Evolutionary conservation across 2,113 vertebrate genomes (phyloP).

Genomic region (Colius striatus): DNA sequence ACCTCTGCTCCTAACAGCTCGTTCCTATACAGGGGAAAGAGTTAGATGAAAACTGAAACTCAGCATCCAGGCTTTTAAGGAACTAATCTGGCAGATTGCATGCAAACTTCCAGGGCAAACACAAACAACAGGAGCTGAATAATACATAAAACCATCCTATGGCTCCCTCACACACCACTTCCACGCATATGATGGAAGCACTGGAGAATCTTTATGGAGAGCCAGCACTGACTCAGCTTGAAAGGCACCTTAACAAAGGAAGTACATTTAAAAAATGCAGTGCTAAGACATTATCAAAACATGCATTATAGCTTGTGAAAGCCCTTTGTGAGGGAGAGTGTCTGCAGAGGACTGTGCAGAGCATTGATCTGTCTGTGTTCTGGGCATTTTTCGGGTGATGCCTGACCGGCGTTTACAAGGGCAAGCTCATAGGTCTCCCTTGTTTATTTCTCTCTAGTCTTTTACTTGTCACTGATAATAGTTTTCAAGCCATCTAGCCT

Average conservation of each 20-base stretch:
- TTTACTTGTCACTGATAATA: constrained; percentile 67
- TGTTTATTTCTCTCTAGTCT: constrained; percentile 70
- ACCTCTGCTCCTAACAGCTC: background rate
- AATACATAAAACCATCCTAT: constrained; percentile 42
- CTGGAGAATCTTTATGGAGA: constrained; percentile 14
- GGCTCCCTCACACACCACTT: background rate
- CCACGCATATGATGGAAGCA: background rate
- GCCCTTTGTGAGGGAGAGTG: constrained; percentile 20
- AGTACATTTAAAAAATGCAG: constrained; percentile 48
- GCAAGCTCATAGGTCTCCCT: constrained; percentile 43
- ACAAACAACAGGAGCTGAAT: constrained; percentile 20
- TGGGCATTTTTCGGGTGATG: constrained; percentile 24
- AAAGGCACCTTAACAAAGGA: constrained; percentile 62
- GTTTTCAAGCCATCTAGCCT: constrained; percentile 48
- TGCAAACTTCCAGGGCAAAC: constrained; percentile 15
- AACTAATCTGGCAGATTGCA: constrained; percentile 10
- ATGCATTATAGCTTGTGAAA: constrained; percentile 43
- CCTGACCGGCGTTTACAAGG: constrained; percentile 53
- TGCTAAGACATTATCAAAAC: constrained; percentile 64
- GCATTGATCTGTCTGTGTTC: constrained; percentile 64
- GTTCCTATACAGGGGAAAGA: background rate
- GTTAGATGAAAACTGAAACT: constrained; percentile 39
- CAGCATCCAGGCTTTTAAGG: constrained; percentile 45
- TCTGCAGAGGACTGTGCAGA: constrained; percentile 47
- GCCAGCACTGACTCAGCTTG: constrained; percentile 10